phyloP scores from a whole-genome alignment of 2,888 invertebrate genomes.

The Lycia hirtaria region DNA sequence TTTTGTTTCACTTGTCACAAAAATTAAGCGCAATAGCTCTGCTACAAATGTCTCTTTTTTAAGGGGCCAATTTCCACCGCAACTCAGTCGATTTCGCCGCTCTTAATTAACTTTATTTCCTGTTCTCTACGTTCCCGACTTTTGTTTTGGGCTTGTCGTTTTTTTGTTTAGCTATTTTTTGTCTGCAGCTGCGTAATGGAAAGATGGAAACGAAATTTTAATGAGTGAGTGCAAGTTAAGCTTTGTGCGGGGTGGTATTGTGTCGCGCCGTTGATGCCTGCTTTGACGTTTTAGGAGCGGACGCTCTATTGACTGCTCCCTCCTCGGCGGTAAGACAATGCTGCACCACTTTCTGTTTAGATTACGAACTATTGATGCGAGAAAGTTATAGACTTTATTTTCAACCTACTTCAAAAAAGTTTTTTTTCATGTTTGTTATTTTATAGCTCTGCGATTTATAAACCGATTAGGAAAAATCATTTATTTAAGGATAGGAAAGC shows the following conservation, averaged over 20 bases:
- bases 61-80: slow-evolving; percentile 85
- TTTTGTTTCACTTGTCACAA: slow-evolving; percentile 86
- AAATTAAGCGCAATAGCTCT: slow-evolving; percentile 84
- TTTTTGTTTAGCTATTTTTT: slow-evolving; percentile 82
- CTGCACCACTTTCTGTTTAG: slow-evolving; percentile 43
- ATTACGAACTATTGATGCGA: slow-evolving; percentile 35
- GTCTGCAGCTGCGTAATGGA: slow-evolving; percentile 83
- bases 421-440: no score
- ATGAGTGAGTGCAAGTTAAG: slow-evolving; percentile 81
- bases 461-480: no score
- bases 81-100: slow-evolving; percentile 85
- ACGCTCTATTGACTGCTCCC: slow-evolving; percentile 63
- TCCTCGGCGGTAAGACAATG: slow-evolving; percentile 61
- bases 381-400: slow-evolving; percentile 18
- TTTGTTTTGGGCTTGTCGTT: slow-evolving; percentile 79
- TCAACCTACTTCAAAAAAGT: no score
- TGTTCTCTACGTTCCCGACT: slow-evolving; percentile 81
- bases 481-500: no score
- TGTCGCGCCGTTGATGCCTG: slow-evolving; percentile 63
- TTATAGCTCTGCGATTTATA: no score
- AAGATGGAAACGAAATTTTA: slow-evolving; percentile 85
- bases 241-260: slow-evolving; percentile 77
- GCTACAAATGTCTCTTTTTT: slow-evolving; percentile 85
- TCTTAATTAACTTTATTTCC: slow-evolving; percentile 86
- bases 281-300: slow-evolving; percentile 73